Evolutionary conservation across 1,140 invertebrate species (phyloP), one percentile per base, ranked within the genome.

Genomic region (Mya arenaria): DNA sequence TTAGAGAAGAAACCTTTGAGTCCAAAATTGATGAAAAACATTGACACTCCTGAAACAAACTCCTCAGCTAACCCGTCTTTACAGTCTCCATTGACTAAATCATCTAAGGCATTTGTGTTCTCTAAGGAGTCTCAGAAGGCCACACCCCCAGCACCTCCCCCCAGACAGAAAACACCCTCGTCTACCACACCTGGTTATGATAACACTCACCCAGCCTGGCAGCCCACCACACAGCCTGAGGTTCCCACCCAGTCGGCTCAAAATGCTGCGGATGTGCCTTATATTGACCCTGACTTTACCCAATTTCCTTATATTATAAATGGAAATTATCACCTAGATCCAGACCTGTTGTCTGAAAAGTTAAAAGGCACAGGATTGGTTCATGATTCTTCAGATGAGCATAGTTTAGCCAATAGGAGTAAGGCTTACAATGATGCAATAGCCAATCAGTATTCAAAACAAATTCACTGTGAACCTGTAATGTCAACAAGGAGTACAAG

Each of bases 251-350:
- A 62, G 6, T 69, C 56, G 28, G 71, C 60, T 6, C 65, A 68
- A 39, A n/a, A n/a, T n/a, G 1, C 71, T 10, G 65, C 77, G 1
- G 68, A 80, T 32, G 19, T 65, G 32, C 30, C 68, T 15, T 79
- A 79, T 58, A 79, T 84, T 36, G 81, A 85, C 74, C 86, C 86
- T 23, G 79, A 87, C 23, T 85, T 84, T 48, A 85, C 86, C 63
- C 79, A 85, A 30, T 83, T 66, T 69, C 87, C 82, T 6, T 85
- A 84, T 39, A 84, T 89, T n/a, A 85, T 86, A 0, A 86, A 88
- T 74, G 89, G 89, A 48, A 89, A 90, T 60, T 91, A 91, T 74
- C 88, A 90, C 28, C 84, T 91, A 3, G 90, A 91, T 48, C 89
- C 89, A 30, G 74, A 86, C 36, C 56, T 90, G 13, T 83, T 91